phyloP scores from a whole-genome alignment of 2,113 vertebrate species.

The Orientallactaga bullata region DNA sequence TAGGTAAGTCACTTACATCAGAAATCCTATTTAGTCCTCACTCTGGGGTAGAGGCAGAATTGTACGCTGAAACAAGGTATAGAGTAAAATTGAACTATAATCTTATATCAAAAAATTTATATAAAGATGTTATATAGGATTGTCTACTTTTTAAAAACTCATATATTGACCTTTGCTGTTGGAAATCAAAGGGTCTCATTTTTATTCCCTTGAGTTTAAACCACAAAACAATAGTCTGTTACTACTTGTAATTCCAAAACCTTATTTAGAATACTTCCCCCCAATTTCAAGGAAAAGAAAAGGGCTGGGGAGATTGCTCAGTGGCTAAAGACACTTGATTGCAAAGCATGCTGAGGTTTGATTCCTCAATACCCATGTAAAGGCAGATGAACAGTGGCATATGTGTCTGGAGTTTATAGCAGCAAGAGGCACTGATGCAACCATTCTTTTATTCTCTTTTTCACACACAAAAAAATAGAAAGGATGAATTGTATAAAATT shows the following conservation, averaged over 20 bases:
- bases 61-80: not conserved
- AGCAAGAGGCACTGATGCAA: too few relatives aligned
- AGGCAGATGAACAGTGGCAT: too few relatives aligned
- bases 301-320: too few relatives aligned
- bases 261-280: slow-evolving; percentile 1
- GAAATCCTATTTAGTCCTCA: slow-evolving; percentile 30
- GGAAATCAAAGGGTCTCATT: not conserved
- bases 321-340: too few relatives aligned
- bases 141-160: not conserved
- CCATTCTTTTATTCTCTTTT: too few relatives aligned
- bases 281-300: not conserved
- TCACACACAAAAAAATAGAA: not conserved
- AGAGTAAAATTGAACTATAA: not conserved
- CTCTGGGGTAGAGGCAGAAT: not conserved
- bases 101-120: not conserved
- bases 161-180: not conserved
- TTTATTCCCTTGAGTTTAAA: not conserved
- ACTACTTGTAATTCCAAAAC: not conserved
- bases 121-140: not conserved
- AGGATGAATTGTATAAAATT: not conserved
- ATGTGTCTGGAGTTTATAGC: too few relatives aligned
- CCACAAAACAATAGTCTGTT: not conserved
- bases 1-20: not conserved
- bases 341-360: too few relatives aligned
- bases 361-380: too few relatives aligned